Base-by-base conservation (phyloP, 2,888 invertebrate genomes). In the Epinotia nisella region DNA sequence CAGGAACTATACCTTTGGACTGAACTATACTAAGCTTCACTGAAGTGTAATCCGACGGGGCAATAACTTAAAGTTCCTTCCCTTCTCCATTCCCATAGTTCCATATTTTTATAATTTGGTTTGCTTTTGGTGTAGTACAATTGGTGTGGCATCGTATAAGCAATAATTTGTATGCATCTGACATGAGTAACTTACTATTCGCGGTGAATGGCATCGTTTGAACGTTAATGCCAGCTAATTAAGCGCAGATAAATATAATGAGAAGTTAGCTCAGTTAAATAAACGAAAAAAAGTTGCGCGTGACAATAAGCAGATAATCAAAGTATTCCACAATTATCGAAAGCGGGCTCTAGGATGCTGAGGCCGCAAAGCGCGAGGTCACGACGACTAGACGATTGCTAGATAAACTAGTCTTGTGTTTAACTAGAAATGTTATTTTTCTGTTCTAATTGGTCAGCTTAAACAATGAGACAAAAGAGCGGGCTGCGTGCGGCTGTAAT, bases 341-440 rank as follows among this genome's bases (percentile, higher is more conserved):
- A 69, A 73, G 58, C 61, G 19, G 45, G 55, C 13, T 35, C 67
- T 35, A 24, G 59, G 39, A n/a, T n/a, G n/a, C n/a, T n/a, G n/a
- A n/a, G 74, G 24, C 60, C 35, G 19, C 58, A 45, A 55, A 61
- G 45, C 59, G 29, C 67, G 73, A 51, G 75, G 78, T 78, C 78
- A 79, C 77, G 77, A 76, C 74, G 76, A 74, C 75, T 66, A 60
- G 70, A 75, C 70, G 67, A 74, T 75, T 71, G 55, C 53, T n/a
- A 67, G 66, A 66, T 61, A 71, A 60, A 67, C 45, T 67, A 29
- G 72, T 71, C 65, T 49, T 61, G 39, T 49, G 51, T 71, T 71
- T 71, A 39, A 58, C 58, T 49, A 58, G 51, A 65, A 51, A 56
- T 51, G n/a, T n/a, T 51, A 13, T 55, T 17, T 59, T 49, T 59